A percentile compares a stretch with the other conserved stretches of the same genome.
These are phyloP conservation scores for Xylota sylvarum DNA, from an alignment of 2,888 invertebrate genomes.

Conservation along the genomic window DNA sequence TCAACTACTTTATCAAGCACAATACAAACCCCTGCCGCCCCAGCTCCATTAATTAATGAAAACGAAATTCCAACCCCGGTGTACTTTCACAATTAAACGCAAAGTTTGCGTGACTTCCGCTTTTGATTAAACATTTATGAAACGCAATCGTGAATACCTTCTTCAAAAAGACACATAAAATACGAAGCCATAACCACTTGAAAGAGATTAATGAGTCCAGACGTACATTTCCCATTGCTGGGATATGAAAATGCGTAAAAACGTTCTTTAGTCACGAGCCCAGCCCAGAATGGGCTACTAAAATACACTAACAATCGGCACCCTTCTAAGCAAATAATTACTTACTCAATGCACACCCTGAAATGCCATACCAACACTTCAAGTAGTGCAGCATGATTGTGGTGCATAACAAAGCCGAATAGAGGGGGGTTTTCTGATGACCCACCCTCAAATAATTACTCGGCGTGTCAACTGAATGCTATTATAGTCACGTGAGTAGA, in stretches of 20 bases:
- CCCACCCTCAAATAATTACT: constrained; percentile 33
- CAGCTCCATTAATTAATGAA: constrained; percentile 1
- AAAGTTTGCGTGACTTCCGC: constrained; percentile 28
- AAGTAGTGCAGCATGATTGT: neutral
- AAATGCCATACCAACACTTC: constrained; percentile 7
- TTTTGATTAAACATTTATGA: constrained; percentile 12
- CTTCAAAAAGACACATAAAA: neutral
- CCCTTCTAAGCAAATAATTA: constrained; percentile 9
- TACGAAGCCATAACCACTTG: neutral
- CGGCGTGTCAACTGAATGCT: neutral
- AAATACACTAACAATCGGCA: neutral
- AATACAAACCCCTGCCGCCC: neutral
- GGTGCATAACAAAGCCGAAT: neutral
- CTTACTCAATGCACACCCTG: constrained; percentile 15
- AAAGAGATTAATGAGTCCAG: neutral
- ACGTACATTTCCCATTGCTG: neutral
- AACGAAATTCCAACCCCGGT: constrained; percentile 1
- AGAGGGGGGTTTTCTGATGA: neutral
- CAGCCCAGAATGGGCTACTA: neutral
- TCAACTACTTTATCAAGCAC: too few relatives aligned
- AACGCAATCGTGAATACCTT: constrained; percentile 12
- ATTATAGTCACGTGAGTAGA: constrained; percentile 29
- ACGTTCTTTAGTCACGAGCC: constrained; percentile 6
- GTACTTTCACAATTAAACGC: constrained; percentile 19
- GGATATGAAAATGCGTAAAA: constrained; percentile 14